phyloP scores from a whole-genome alignment of 2,888 invertebrate species.

The Syrphus vitripennis region DNA sequence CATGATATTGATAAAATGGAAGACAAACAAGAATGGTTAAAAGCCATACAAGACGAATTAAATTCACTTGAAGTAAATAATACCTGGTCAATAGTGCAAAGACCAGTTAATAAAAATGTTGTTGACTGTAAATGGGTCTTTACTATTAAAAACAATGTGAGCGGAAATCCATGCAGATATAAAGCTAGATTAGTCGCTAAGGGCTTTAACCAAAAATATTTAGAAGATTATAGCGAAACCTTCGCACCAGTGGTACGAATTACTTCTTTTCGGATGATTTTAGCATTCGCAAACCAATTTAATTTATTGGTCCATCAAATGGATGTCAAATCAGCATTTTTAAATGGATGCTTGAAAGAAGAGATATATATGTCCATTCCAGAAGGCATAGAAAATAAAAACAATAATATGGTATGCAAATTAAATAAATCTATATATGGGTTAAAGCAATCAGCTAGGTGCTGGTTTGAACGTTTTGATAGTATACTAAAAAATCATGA shows the following conservation, averaged over 20 bases:
- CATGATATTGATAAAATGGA: conserved; percentile 42
- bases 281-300: too few relatives aligned
- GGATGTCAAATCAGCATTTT: too few relatives aligned
- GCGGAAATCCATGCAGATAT: not conserved
- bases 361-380: not conserved
- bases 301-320: too few relatives aligned
- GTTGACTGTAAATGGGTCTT: not conserved
- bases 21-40: conserved; percentile 53
- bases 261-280: too few relatives aligned
- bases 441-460: conserved; percentile 62
- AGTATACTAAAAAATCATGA: conserved; percentile 27
- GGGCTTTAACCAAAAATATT: not conserved
- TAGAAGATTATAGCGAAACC: too few relatives aligned
- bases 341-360: not conserved
- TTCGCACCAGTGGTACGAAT: too few relatives aligned
- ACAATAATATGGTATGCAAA: not conserved
- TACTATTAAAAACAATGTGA: not conserved
- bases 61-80: conserved; percentile 57
- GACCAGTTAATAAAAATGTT: conserved; percentile 49
- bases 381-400: not conserved
- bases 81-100: conserved; percentile 59
- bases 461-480: conserved; percentile 52
- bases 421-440: not conserved
- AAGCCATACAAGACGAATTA: conserved; percentile 65
- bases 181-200: not conserved